Evolutionary conservation across 2,888 invertebrate species (phyloP).

Genomic region (Gastracanthus pulcherrimus): DNA sequence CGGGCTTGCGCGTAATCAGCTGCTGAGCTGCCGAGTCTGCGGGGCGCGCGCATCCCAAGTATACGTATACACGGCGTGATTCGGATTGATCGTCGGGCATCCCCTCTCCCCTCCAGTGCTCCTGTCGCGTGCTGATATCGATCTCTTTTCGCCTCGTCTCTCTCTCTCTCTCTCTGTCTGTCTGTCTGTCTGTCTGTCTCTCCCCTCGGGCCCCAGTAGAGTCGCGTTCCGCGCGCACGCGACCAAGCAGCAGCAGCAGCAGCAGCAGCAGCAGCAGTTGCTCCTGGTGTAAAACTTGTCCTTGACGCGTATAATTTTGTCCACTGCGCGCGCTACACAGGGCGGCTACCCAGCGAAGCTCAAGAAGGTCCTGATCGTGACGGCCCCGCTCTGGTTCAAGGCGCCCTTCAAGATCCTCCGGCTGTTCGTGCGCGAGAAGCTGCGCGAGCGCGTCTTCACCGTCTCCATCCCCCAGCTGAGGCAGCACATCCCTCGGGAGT

Average conservation of each 20-base stretch:
- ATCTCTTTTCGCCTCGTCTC: conserved; percentile 11
- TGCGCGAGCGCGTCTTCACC: conserved; percentile 96
- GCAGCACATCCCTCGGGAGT: conserved; percentile 92
- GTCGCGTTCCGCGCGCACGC: conserved; percentile 5
- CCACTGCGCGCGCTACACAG: conserved; percentile 78
- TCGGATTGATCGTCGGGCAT: conserved; percentile 38
- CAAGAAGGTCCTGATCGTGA: conserved; percentile 97
- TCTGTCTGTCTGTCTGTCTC: too few species aligned
- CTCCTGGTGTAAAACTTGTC: too few species aligned
- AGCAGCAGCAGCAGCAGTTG: too few species aligned
- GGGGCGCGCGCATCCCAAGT: conserved; percentile 18
- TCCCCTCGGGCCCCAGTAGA: not conserved
- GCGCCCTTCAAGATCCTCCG: conserved; percentile 97
- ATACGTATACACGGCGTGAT: too few species aligned
- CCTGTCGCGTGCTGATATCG: conserved; percentile 42
- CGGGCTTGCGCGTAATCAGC: not conserved
- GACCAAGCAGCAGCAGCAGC: not conserved
- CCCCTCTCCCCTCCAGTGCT: conserved; percentile 4
- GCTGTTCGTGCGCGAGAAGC: conserved; percentile 95
- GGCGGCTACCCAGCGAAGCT: conserved; percentile 98
- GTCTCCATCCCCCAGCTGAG: conserved; percentile 94
- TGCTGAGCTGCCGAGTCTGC: not conserved
- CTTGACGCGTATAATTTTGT: not conserved
- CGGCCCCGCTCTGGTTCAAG: conserved; percentile 98
- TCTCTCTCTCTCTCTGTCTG: not conserved